phyloP scores from a whole-genome alignment of 2,113 vertebrate genomes.

The Boulengeromyrus knoepffleri region DNA sequence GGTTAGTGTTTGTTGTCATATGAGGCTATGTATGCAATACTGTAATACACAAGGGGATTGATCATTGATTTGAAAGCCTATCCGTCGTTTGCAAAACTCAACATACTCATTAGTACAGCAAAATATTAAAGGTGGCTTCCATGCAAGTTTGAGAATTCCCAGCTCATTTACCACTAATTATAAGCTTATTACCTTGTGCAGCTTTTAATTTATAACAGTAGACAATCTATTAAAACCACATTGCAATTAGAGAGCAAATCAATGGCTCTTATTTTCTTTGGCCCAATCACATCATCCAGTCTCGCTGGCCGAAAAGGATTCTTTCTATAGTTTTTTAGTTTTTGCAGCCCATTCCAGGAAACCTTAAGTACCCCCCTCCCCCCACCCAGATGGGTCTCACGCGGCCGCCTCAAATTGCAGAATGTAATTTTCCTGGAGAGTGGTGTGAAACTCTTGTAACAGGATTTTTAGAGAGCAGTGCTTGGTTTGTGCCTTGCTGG shows the following conservation, averaged over 20 bases:
- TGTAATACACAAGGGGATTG: neutral
- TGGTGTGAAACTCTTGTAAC: neutral
- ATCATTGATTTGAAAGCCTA: neutral
- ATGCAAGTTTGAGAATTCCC: neutral
- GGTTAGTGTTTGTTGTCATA: neutral
- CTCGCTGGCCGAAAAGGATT: neutral
- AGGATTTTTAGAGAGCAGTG: neutral
- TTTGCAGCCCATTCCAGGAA: neutral
- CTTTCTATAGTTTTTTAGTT: neutral
- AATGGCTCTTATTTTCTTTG: conserved; percentile 24
- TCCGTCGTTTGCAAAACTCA: neutral
- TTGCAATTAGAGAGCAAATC: conserved; percentile 34
- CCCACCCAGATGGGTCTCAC: neutral
- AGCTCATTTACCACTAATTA: conserved; percentile 30
- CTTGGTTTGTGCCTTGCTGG: neutral
- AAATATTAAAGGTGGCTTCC: neutral
- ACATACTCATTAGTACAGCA: neutral
- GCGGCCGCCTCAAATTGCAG: neutral
- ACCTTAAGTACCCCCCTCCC: too few species aligned
- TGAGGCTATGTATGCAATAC: neutral
- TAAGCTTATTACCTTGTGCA: conserved; percentile 26
- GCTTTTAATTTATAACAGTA: conserved; percentile 8
- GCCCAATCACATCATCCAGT: neutral
- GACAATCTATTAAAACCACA: conserved; percentile 25
- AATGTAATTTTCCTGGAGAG: neutral